These are phyloP conservation scores for Cephus sareptanus DNA, from an alignment of 2,888 invertebrate species.

Conservation along the genomic window DNA sequence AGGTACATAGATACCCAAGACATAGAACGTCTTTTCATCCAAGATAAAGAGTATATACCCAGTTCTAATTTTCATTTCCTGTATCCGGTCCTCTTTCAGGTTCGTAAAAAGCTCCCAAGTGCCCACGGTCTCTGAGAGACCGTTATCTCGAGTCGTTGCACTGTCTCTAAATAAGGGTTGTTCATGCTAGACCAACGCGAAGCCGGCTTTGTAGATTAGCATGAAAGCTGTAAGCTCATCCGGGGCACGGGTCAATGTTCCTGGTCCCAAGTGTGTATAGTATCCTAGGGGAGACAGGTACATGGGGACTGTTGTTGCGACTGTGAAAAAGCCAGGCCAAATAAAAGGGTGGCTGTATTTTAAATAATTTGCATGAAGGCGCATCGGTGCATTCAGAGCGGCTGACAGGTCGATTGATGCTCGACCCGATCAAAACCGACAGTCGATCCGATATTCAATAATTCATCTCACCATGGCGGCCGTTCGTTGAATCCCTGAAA, in stretches of 20 bases:
- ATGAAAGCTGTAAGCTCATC: no score
- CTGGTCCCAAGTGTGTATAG: no score
- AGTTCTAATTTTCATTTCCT: no score
- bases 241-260: no score
- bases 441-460: constrained; percentile 48
- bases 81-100: no score
- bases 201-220: no score
- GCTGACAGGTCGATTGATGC: constrained; percentile 30
- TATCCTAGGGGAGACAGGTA: neutral
- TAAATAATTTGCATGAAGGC: constrained; percentile 30
- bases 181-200: no score
- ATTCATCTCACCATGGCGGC: constrained; percentile 32
- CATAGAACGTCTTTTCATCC: constrained; percentile 11
- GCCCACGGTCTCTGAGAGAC: no score
- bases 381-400: constrained; percentile 17
- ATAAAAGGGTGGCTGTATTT: constrained; percentile 32
- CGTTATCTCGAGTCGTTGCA: no score
- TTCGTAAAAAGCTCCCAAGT: no score
- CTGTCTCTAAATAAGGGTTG: no score
- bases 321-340: constrained; percentile 18
- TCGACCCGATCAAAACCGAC: constrained; percentile 39
- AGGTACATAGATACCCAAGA: constrained; percentile 28
- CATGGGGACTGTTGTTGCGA: neutral
- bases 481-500: constrained; percentile 33
- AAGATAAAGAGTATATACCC: no score